Evolutionary conservation across 2,888 invertebrate genomes (phyloP).

Genomic region (Lissocephala sabroskyi): DNA sequence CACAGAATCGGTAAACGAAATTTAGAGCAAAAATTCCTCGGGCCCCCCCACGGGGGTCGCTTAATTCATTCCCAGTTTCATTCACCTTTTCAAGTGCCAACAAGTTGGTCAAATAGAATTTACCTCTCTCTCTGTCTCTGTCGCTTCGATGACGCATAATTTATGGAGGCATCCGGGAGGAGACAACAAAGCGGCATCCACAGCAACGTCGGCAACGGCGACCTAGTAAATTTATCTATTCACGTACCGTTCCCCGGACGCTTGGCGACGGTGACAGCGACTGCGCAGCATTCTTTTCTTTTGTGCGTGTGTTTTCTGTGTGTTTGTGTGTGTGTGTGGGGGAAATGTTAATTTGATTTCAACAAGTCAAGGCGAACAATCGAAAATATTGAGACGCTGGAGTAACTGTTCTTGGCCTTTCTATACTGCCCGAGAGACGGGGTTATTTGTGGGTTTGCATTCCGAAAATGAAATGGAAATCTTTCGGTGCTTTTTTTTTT

Average conservation of each 20-base stretch:
- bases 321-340: too few relatives aligned
- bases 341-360: conserved; percentile 48
- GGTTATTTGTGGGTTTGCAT: not conserved
- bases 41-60: too few relatives aligned
- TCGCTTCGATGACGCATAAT: conserved; percentile 32
- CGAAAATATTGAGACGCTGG: conserved; percentile 18
- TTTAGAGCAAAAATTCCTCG: too few relatives aligned
- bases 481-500: conserved; percentile 8
- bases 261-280: too few relatives aligned
- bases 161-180: conserved; percentile 19
- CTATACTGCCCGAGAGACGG: not conserved
- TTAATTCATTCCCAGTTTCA: conserved; percentile 34
- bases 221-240: conserved; percentile 22
- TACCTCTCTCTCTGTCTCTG: too few relatives aligned
- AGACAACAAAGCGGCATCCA: not conserved
- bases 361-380: conserved; percentile 29
- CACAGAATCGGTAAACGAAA: too few relatives aligned
- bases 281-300: conserved; percentile 26
- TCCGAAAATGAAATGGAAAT: conserved; percentile 53
- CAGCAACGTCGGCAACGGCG: not conserved
- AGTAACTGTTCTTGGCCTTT: conserved; percentile 37
- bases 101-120: conserved; percentile 12
- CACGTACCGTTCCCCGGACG: conserved; percentile 2
- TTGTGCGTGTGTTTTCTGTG: too few relatives aligned
- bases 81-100: conserved; percentile 7